A percentile compares a stretch with the other conserved stretches of the same genome.
These are phyloP conservation scores for Xanthia togata DNA, from an alignment of 2,888 invertebrate species.

Conservation along the genomic window DNA sequence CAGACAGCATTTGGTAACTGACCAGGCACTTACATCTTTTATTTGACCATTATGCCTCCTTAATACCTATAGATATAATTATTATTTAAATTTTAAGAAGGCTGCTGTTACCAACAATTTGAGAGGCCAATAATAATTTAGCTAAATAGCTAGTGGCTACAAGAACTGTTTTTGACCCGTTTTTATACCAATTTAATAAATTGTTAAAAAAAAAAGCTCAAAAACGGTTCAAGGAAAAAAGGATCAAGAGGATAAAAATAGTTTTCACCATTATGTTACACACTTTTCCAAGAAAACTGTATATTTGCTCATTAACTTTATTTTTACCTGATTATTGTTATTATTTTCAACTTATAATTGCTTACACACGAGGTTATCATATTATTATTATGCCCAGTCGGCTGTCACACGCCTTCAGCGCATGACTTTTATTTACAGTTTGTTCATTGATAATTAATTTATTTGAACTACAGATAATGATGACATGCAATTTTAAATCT, in stretches of 20 bases:
- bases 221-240: too few relatives aligned
- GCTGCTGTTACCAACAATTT: background rate
- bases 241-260: too few relatives aligned
- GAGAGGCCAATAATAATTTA: background rate
- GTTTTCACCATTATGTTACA: background rate
- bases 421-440: conserved; percentile 58
- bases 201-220: too few relatives aligned
- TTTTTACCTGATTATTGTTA: conserved; percentile 51
- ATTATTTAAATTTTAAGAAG: background rate
- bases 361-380: conserved; percentile 61
- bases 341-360: conserved; percentile 38
- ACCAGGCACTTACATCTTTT: conserved; percentile 5
- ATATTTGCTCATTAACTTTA: conserved; percentile 17
- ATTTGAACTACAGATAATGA: conserved; percentile 59
- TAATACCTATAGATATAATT: background rate
- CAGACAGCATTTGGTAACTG: conserved; percentile 31
- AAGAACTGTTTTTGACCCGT: background rate
- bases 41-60: background rate
- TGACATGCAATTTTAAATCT: conserved; percentile 44
- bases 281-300: background rate
- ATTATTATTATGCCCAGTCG: conserved; percentile 35
- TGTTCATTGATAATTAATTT: conserved; percentile 53
- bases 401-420: conserved; percentile 50
- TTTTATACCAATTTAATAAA: background rate
- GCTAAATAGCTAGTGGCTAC: background rate